Base-by-base conservation (phyloP, 2,888 invertebrate species). In the Glyphotaelius pellucidus region DNA sequence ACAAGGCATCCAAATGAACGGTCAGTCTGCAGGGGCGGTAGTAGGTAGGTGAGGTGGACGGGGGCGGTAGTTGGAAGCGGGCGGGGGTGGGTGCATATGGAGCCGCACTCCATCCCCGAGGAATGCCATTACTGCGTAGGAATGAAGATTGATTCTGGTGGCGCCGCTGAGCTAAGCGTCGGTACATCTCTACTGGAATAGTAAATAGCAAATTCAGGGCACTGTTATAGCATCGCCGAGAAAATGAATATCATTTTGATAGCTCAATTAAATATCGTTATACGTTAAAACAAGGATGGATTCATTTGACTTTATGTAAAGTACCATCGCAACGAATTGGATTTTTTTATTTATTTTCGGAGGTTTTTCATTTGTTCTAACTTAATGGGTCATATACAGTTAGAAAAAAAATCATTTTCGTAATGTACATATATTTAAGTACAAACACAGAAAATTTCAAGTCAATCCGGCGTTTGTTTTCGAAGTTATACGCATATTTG, bases 1-100 rank as follows among this genome's bases (percentile, higher is more conserved):
- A 84, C 25, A 84, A 84, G 84, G 84, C 38, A 84, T 25, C 84
- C 42, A 84, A 84, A 84, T 84, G 84, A 84, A 84, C 35, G 84
- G 25, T 15, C 84, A 31, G 52, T 25, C 52, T 67, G 52, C 35
- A 4, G 84, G 38, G 67, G 52, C 1, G 25, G 87, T 25, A 25
- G 52, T 25, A 67, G 52, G 52, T 67, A 3, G 52, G 19, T 67
- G 25, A 1, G 7, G 19, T 67, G 7, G 19, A 15, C 7, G 52
- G 52, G 7, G 52, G 19, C 1, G 52, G 4, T 19, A 15, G 52
- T 19, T 67, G 52, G 52, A 4, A 67, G 52, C 5, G 25, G 25
- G 52, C 52, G 19, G 25, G 15, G 52, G 52, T 67, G 52, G 52
- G 52, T 67, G 52, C 52, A 67, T 67, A 67, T 67, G 52, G 52